These are phyloP conservation scores for Platypus cylindrus DNA, from an alignment of 2,888 invertebrate species.

Conservation along the genomic window DNA sequence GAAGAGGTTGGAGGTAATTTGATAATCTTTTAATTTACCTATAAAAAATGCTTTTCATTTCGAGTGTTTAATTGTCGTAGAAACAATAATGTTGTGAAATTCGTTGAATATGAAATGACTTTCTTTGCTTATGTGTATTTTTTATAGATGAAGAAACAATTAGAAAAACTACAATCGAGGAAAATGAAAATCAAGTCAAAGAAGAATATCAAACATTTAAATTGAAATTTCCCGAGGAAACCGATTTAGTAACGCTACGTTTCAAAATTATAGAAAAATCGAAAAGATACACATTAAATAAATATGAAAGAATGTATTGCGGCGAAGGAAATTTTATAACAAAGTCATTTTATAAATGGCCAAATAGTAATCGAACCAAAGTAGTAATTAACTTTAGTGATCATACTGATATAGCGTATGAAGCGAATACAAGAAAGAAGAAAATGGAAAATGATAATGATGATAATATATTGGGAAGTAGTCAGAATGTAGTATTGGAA, in stretches of 20 bases:
- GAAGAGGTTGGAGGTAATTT: no score
- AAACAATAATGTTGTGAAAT: no score
- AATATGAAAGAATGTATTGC: slow-evolving; percentile 5
- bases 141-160: neutral
- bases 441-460: no score
- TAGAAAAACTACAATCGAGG: neutral
- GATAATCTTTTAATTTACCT: neutral
- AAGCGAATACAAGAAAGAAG: no score
- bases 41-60: no score
- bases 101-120: no score
- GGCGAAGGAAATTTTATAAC: slow-evolving; percentile 6
- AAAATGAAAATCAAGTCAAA: neutral
- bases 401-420: no score
- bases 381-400: slow-evolving; percentile 5
- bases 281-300: slow-evolving; percentile 3
- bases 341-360: slow-evolving; percentile 7
- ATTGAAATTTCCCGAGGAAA: slow-evolving; percentile 1
- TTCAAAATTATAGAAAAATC: neutral
- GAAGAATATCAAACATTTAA: slow-evolving; percentile 1
- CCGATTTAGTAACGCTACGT: neutral
- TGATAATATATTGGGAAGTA: no score
- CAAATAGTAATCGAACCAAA: slow-evolving; percentile 3
- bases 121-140: slow-evolving; percentile 1
- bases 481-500: no score
- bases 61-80: no score